Evolutionary conservation across 2,888 invertebrate genomes (phyloP).

Genomic region (Entomobrya multifasciata): DNA sequence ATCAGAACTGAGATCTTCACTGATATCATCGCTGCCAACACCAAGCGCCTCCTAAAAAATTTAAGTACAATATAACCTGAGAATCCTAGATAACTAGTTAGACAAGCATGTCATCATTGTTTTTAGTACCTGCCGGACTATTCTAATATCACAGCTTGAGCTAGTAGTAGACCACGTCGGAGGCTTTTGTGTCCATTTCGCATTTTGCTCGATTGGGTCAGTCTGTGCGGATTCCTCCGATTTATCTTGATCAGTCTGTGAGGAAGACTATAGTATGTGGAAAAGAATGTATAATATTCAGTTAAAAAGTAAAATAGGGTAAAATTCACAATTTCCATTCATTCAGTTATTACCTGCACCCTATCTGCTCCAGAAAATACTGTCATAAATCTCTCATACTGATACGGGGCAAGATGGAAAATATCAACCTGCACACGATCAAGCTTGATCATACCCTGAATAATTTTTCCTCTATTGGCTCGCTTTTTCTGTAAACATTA

Average conservation of each 20-base stretch:
- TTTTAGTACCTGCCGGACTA: conserved; percentile 54
- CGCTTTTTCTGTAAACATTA: conserved; percentile 1
- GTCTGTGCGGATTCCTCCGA: conserved; percentile 76
- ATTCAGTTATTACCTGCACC: conserved; percentile 63
- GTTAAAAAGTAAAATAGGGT: background rate
- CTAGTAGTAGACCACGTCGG: conserved; percentile 75
- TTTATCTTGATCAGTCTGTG: conserved; percentile 75
- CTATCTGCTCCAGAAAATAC: conserved; percentile 71
- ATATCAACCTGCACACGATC: conserved; percentile 68
- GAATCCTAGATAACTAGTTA: too few species aligned
- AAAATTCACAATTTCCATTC: background rate
- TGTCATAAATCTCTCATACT: conserved; percentile 76
- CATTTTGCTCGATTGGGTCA: conserved; percentile 56
- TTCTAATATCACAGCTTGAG: conserved; percentile 64
- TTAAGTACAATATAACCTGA: background rate
- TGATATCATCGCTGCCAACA: conserved; percentile 63
- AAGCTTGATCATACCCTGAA: conserved; percentile 75
- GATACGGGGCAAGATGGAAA: conserved; percentile 75
- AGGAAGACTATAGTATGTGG: conserved; percentile 58
- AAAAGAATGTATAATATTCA: too few species aligned
- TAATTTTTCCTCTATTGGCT: conserved; percentile 66
- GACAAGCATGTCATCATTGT: too few species aligned
- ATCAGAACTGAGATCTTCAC: conserved; percentile 46
- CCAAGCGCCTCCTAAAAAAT: conserved; percentile 69
- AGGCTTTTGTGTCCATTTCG: conserved; percentile 79